phyloP scores from a whole-genome alignment of 2,888 invertebrate genomes.

The Scaptomyza flava region DNA sequence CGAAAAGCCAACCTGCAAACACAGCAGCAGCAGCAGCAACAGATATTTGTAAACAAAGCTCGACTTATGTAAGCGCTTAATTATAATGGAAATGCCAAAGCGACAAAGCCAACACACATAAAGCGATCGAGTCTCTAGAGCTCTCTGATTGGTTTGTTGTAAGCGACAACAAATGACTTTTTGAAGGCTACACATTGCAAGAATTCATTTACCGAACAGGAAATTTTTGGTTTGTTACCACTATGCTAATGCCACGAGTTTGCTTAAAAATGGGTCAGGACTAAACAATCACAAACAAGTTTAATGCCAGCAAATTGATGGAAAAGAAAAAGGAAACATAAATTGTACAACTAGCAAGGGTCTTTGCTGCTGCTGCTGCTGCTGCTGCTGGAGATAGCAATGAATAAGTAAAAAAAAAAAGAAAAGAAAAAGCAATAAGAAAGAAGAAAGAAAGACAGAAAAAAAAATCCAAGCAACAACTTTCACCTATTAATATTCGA shows the following conservation, averaged over 20 bases:
- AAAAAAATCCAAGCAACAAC: slow-evolving; percentile 76
- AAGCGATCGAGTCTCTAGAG: slow-evolving; percentile 19
- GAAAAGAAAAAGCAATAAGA: slow-evolving; percentile 35
- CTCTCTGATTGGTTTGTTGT: slow-evolving; percentile 34
- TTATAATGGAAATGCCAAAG: slow-evolving; percentile 75
- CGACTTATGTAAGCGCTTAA: slow-evolving; percentile 72
- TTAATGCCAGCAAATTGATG: slow-evolving; percentile 25
- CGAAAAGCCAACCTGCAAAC: slow-evolving; percentile 69
- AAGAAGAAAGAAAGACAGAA: slow-evolving; percentile 4
- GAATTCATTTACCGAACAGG: slow-evolving; percentile 27
- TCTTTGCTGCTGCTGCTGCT: slow-evolving; percentile 14
- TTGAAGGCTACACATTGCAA: slow-evolving; percentile 38
- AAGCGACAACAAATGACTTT: slow-evolving; percentile 11
- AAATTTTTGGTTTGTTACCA: slow-evolving; percentile 22
- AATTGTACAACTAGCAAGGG: slow-evolving; percentile 43
- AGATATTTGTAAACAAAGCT: slow-evolving; percentile 76
- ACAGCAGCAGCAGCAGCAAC: slow-evolving; percentile 34
- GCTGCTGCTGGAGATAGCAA: slow-evolving; percentile 1
- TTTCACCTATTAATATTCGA: slow-evolving; percentile 84
- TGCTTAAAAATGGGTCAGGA: slow-evolving; percentile 57
- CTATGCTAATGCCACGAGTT: slow-evolving; percentile 5
- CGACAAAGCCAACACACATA: slow-evolving; percentile 46
- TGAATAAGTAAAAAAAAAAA: slow-evolving; percentile 8
- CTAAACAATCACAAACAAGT: slow-evolving; percentile 30
- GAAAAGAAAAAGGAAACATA: slow-evolving; percentile 54